A percentile compares a stretch with the other conserved stretches of the same genome.
These are phyloP conservation scores for Drosophila paranaensis DNA, from an alignment of 2,888 invertebrate genomes.

Conservation along the genomic window DNA sequence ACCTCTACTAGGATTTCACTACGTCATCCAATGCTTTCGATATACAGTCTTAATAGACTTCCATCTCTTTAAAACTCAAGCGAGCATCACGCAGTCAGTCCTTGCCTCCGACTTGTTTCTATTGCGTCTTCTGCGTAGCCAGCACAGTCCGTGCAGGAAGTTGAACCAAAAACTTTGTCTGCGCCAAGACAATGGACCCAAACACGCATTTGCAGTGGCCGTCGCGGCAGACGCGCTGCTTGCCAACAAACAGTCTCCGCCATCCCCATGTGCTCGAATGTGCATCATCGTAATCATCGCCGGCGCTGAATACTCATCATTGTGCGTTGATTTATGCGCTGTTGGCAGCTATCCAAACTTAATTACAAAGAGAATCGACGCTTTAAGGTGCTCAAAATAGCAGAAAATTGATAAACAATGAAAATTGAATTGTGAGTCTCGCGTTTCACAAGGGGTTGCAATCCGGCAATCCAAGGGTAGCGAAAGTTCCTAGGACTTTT, in stretches of 20 bases:
- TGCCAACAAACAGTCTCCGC: conserved; percentile 30
- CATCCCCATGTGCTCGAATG: conserved; percentile 35
- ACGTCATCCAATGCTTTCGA: too few species aligned
- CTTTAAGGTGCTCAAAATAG: conserved; percentile 78
- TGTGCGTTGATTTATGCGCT: conserved; percentile 73
- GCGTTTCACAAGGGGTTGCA: conserved; percentile 40
- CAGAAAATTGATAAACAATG: conserved; percentile 84
- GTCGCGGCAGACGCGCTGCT: conserved; percentile 19
- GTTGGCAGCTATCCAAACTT: conserved; percentile 83
- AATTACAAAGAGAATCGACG: conserved; percentile 73
- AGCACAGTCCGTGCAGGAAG: conserved; percentile 49
- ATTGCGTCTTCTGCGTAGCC: conserved; percentile 36
- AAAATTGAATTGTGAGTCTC: conserved; percentile 76
- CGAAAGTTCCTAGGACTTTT: conserved; percentile 49
- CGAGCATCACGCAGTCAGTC: background rate
- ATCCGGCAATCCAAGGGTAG: conserved; percentile 20
- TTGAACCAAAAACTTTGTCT: conserved; percentile 40
- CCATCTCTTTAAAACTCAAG: background rate
- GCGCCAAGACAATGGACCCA: conserved; percentile 38
- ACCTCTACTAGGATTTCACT: too few species aligned
- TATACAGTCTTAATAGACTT: too few species aligned
- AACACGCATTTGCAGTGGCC: conserved; percentile 33
- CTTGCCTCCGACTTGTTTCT: background rate
- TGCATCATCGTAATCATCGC: conserved; percentile 55
- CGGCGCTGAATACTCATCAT: conserved; percentile 39